These are phyloP conservation scores for Tolypeutes matacus DNA, from an alignment of 2,797 vertebrate genomes.

Conservation along the genomic window DNA sequence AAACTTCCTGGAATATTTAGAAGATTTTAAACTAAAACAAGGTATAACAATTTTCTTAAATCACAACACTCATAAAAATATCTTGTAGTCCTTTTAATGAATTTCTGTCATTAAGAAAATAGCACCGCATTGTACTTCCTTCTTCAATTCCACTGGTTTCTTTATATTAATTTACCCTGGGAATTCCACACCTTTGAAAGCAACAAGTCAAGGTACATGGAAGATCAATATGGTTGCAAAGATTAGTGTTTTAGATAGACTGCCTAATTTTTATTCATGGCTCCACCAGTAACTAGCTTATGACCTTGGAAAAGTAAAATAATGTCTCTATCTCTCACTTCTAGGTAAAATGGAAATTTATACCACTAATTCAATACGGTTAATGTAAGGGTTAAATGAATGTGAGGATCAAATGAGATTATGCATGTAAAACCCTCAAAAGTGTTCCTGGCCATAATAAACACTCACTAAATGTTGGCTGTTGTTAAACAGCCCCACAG, in stretches of 20 bases:
- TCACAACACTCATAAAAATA: background rate
- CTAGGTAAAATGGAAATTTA: slow-evolving; percentile 16
- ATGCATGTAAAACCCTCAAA: background rate
- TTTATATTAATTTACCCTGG: background rate
- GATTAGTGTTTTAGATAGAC: background rate
- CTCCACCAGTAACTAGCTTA: background rate
- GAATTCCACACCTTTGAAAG: background rate
- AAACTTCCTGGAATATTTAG: slow-evolving; percentile 10
- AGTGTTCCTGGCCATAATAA: background rate
- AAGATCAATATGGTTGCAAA: background rate
- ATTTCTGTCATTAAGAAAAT: background rate
- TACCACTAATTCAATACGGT: background rate
- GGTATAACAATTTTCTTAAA: background rate
- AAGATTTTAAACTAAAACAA: background rate
- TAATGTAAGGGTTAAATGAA: background rate
- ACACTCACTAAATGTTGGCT: background rate
- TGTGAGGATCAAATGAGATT: background rate
- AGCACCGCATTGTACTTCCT: background rate
- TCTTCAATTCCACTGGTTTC: background rate
- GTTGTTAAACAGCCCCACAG: background rate
- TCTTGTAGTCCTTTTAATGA: background rate
- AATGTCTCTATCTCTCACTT: background rate
- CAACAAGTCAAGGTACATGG: background rate
- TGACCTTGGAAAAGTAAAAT: background rate
- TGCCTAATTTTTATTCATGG: background rate